These are phyloP conservation scores for Sinotaia quadrata DNA, from an alignment of 2,888 invertebrate species.

Conservation along the genomic window DNA sequence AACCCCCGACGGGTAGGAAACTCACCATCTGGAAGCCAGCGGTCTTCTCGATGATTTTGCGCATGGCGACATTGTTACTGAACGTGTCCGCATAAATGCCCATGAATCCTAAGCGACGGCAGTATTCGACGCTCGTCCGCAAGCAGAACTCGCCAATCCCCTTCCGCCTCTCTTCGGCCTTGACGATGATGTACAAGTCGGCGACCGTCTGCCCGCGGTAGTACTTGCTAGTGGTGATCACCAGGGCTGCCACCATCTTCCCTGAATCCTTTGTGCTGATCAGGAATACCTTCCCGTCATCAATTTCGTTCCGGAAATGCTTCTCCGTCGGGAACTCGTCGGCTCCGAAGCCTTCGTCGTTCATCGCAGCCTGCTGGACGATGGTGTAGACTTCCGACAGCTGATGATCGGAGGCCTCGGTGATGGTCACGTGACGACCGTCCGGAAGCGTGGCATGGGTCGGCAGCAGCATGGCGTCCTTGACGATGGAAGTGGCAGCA, in stretches of 20 bases:
- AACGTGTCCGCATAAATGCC: constrained; percentile 48
- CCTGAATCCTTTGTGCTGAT: constrained; percentile 1
- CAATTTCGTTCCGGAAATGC: constrained; percentile 44
- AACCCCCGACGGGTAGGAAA: constrained; percentile 40
- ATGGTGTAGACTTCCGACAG: constrained; percentile 42
- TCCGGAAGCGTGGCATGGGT: constrained; percentile 38
- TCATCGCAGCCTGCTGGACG: constrained; percentile 38
- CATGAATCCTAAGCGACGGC: constrained; percentile 41
- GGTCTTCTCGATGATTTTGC: constrained; percentile 38
- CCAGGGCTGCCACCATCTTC: constrained; percentile 43
- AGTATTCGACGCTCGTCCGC: constrained; percentile 38
- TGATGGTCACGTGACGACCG: constrained; percentile 39
- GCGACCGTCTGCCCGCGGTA: constrained; percentile 46
- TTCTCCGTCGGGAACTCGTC: constrained; percentile 46
- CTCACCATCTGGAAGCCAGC: constrained; percentile 41
- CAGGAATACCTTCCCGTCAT: constrained; percentile 26
- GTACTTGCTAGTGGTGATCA: constrained; percentile 43
- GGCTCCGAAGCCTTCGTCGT: constrained; percentile 45
- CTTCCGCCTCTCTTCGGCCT: constrained; percentile 38
- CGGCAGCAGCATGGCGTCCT: constrained; percentile 34
- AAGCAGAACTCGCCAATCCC: constrained; percentile 48
- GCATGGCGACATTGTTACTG: constrained; percentile 42
- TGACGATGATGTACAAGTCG: constrained; percentile 48
- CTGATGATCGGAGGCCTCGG: constrained; percentile 38
- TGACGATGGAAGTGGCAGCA: background rate